Base-by-base conservation (phyloP, 1,140 invertebrate species). In the Euglossa dilemma region DNA sequence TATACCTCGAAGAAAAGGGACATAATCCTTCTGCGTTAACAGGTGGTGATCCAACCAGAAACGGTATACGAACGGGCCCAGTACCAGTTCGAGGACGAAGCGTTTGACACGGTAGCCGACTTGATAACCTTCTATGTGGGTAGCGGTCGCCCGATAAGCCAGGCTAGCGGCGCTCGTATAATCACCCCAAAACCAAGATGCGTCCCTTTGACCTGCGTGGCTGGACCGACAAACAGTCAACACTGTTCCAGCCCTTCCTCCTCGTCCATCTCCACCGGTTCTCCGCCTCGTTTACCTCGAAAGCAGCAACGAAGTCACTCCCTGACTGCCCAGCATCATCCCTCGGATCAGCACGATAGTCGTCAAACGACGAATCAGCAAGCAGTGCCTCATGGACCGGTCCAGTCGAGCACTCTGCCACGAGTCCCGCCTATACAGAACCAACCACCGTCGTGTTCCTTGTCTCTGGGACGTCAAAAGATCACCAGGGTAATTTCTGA, bases 81-180 rank as follows among this genome's bases (percentile, higher is more conserved):
- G 90, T 99, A 98, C 93, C 97, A 98, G 91, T 98, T 99, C 91
- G 98, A 99, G 94, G 98, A 98, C 87, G 98, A 99, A 90, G 96
- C 97, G 0, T 99, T 98, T 90, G 97, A 98, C 90, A 98, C 98
- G 4, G 98, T 99, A 18, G 97, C 98, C 1, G 98, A 99, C 93
- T 95, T 99, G 47, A 98, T 99, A 83, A 98, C 98, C 6, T 99
- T 97, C 81, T 99, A 99, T 92, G 98, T 99, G n/a, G 97, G 98
- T 0, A 98, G 97, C 59, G 97, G 97, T 45, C 91, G 93, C 25
- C 96, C 98, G 1, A 98, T 99, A 88, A 98, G 98, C 0, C 95
- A 96, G 23, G 96, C 97, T 0, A 98, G 98, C 18, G 98, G 98
- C 3, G 98, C 98, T 0, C 95, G 97, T 64, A 98, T 99, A 66